Percentiles rank a stretch among this genome's conserved stretches.
Conservation (phyloP, 1,140 invertebrate genomes). For the Heliconius eleuchia region DNA sequence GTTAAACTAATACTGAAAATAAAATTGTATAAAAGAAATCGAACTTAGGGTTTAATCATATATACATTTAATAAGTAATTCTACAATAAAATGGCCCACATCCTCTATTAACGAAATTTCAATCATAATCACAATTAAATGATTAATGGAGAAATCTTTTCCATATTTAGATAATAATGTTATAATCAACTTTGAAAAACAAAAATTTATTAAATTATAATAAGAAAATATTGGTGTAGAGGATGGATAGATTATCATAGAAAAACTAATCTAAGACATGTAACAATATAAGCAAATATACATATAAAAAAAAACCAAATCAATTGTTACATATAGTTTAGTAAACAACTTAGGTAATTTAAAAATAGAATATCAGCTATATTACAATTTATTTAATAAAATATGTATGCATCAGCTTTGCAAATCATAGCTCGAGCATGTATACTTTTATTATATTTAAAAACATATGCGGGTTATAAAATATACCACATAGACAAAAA, state of each 20-base stretch:
- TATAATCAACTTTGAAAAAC: background rate
- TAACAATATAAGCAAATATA: too few relatives aligned
- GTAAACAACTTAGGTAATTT: too few relatives aligned
- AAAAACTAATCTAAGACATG: background rate
- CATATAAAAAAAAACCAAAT: too few relatives aligned
- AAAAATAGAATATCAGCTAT: too few relatives aligned
- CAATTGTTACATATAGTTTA: too few relatives aligned
- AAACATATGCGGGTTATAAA: too few relatives aligned
- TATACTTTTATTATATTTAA: too few relatives aligned
- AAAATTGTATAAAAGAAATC: conserved; percentile 14
- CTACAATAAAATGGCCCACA: background rate
- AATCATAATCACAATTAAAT: background rate
- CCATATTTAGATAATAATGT: too few relatives aligned
- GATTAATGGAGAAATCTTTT: background rate
- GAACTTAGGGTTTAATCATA: conserved; percentile 11
- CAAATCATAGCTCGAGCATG: too few relatives aligned
- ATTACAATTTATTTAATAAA: too few relatives aligned
- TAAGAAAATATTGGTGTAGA: background rate
- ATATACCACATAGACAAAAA: too few relatives aligned
- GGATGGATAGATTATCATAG: background rate
- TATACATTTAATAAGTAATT: background rate
- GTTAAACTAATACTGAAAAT: conserved; percentile 14
- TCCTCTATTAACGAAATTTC: background rate
- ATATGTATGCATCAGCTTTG: too few relatives aligned
- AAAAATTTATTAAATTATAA: background rate